These are phyloP conservation scores for Gasteruption jaculator DNA, from an alignment of 2,888 invertebrate species.

Conservation along the genomic window DNA sequence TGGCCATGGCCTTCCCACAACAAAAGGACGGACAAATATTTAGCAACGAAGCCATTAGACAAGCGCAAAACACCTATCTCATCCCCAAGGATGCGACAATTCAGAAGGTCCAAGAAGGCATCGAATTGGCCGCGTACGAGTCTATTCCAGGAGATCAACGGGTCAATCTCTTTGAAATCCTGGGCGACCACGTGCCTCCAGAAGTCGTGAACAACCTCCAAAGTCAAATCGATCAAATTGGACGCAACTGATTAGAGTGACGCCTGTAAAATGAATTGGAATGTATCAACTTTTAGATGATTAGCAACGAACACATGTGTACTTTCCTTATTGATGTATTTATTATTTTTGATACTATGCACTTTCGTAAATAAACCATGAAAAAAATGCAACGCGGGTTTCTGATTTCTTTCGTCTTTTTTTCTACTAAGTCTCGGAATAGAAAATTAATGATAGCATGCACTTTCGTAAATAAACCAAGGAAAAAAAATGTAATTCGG, in stretches of 20 bases:
- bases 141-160: slow-evolving; percentile 81
- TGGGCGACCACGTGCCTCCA: slow-evolving; percentile 80
- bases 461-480: slow-evolving; percentile 37
- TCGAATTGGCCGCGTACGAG: slow-evolving; percentile 81
- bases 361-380: slow-evolving; percentile 36
- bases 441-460: too few relatives aligned
- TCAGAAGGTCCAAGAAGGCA: slow-evolving; percentile 82
- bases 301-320: too few relatives aligned
- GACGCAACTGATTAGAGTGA: slow-evolving; percentile 64
- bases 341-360: too few relatives aligned
- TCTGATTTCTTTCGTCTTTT: too few relatives aligned
- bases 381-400: too few relatives aligned
- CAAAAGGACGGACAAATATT: slow-evolving; percentile 79
- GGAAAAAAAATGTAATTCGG: slow-evolving; percentile 15
- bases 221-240: slow-evolving; percentile 79
- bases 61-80: slow-evolving; percentile 79
- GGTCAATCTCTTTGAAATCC: slow-evolving; percentile 78
- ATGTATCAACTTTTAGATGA: too few relatives aligned
- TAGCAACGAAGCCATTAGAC: slow-evolving; percentile 81
- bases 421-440: too few relatives aligned
- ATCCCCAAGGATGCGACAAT: slow-evolving; percentile 84
- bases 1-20: slow-evolving; percentile 58
- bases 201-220: slow-evolving; percentile 87
- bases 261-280: too few relatives aligned
- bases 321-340: too few relatives aligned